These are phyloP conservation scores for Leucoma salicis DNA, from an alignment of 2,888 invertebrate genomes.

Conservation along the genomic window DNA sequence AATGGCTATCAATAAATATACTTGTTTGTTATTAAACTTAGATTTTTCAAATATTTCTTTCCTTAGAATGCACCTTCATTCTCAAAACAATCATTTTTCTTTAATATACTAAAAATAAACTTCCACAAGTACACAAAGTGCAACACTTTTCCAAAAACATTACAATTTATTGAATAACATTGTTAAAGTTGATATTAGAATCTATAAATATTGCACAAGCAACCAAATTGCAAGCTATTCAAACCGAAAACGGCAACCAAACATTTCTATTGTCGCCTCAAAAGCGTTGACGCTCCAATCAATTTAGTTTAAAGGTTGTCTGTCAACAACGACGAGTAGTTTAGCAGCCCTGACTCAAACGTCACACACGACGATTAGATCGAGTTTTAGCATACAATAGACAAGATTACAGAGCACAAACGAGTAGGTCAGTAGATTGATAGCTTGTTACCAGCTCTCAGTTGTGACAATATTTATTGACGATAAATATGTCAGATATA, in stretches of 20 bases:
- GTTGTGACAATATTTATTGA: slow-evolving; percentile 20
- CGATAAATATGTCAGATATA: background rate
- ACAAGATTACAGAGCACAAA: slow-evolving; percentile 31
- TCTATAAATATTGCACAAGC: background rate
- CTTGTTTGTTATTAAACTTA: no score
- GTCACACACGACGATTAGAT: slow-evolving; percentile 49
- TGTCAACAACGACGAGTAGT: background rate
- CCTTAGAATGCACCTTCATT: no score
- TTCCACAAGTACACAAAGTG: no score
- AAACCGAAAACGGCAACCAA: slow-evolving; percentile 1
- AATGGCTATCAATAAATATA: no score
- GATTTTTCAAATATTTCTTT: no score
- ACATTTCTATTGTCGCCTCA: slow-evolving; percentile 1
- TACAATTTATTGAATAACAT: no score
- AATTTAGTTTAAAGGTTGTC: background rate
- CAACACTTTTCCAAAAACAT: no score
- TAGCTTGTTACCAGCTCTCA: slow-evolving; percentile 36
- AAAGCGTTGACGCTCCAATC: background rate
- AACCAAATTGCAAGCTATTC: background rate
- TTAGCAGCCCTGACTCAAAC: slow-evolving; percentile 28
- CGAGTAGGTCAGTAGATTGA: slow-evolving; percentile 59
- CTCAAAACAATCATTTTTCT: no score
- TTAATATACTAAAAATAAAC: no score
- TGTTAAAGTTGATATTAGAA: no score
- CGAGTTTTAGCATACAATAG: slow-evolving; percentile 63